These are phyloP conservation scores for Potamilus streckersoni DNA, from an alignment of 1,140 invertebrate genomes.

Conservation along the genomic window DNA sequence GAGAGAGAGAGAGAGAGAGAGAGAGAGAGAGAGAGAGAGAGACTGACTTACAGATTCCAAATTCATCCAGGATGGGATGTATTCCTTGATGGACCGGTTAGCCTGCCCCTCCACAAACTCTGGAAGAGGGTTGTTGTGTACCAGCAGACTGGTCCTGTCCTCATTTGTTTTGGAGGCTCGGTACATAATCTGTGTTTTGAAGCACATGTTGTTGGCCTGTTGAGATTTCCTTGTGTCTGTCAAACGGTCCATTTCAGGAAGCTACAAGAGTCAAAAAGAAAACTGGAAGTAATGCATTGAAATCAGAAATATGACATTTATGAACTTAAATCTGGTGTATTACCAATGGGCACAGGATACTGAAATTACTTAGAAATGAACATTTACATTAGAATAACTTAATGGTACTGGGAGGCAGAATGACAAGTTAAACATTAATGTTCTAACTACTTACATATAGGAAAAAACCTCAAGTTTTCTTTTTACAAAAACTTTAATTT, in stretches of 20 bases:
- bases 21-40: too few species aligned
- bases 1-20: background rate
- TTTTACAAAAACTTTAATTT: too few species aligned
- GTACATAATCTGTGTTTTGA: constrained; percentile 61
- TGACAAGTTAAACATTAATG: too few species aligned
- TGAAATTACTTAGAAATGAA: too few species aligned
- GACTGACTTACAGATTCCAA: constrained; percentile 7
- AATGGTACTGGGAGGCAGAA: too few species aligned
- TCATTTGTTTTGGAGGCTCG: constrained; percentile 54
- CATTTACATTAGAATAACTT: too few species aligned
- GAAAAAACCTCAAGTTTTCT: too few species aligned
- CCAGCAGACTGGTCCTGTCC: constrained; percentile 52
- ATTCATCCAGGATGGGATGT: constrained; percentile 52
- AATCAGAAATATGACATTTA: too few species aligned
- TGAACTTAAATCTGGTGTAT: too few species aligned
- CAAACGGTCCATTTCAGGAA: constrained; percentile 23
- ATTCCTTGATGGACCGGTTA: constrained; percentile 42
- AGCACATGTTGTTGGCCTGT: constrained; percentile 28
- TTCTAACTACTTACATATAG: too few species aligned
- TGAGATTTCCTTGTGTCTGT: constrained; percentile 20
- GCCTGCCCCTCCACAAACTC: constrained; percentile 37
- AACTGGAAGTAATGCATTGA: too few species aligned
- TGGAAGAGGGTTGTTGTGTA: constrained; percentile 58
- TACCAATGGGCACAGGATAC: too few species aligned
- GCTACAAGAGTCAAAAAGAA: constrained; percentile 1